These are phyloP conservation scores for Pteropus rufus DNA, from an alignment of 2,797 vertebrate genomes.

Conservation along the genomic window DNA sequence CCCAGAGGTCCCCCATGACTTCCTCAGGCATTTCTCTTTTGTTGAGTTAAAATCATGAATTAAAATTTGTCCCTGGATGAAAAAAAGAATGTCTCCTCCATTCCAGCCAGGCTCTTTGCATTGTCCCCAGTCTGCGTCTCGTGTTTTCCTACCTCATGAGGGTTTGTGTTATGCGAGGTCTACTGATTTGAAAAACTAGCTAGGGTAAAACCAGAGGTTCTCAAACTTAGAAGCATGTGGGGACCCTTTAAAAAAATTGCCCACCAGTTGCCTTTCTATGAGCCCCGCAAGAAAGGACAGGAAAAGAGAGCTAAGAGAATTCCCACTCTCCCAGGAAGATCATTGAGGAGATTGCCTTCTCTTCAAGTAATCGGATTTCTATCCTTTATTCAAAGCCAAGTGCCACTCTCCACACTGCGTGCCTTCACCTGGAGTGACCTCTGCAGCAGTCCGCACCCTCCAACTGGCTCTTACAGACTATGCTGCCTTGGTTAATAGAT, in stretches of 20 bases:
- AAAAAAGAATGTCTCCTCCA: not conserved
- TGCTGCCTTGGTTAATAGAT: too few relatives aligned
- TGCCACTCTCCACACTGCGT: not conserved
- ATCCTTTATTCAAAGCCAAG: not conserved
- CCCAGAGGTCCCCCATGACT: not conserved
- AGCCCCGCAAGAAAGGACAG: not conserved
- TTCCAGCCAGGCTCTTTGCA: not conserved
- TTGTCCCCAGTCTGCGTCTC: not conserved
- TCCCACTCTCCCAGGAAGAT: not conserved
- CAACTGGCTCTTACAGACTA: not conserved
- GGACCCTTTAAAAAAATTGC: not conserved
- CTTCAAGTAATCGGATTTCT: not conserved
- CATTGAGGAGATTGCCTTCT: not conserved
- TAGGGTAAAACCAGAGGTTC: not conserved
- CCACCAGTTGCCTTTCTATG: not conserved
- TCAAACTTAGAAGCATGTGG: accelerated
- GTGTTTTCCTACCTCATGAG: not conserved
- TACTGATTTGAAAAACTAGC: not conserved
- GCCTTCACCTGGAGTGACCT: not conserved
- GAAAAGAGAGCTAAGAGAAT: not conserved
- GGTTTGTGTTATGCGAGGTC: not conserved
- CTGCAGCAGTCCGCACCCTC: too few relatives aligned
- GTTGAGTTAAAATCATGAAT: not conserved
- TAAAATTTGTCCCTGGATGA: not conserved
- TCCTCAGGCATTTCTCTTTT: not conserved